Percentiles rank a stretch among this genome's conserved stretches.
phyloP scores from a whole-genome alignment of 2,888 invertebrate genomes.

The Ypsolopha scabrella region DNA sequence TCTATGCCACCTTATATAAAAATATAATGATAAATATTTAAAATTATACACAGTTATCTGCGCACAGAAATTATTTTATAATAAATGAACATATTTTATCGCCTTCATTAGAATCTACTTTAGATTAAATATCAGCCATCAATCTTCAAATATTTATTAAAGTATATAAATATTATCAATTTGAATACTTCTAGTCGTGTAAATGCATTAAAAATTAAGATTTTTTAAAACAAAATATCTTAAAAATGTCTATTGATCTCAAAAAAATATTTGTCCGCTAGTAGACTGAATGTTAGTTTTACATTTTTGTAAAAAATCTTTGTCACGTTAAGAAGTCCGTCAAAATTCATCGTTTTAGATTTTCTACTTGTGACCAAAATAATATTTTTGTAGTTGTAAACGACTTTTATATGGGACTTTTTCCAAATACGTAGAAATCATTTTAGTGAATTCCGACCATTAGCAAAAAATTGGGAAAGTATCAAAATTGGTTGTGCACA shows the following conservation, averaged over 20 bases:
- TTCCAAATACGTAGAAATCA: conserved; percentile 3
- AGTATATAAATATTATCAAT: neutral
- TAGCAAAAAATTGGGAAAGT: conserved; percentile 6
- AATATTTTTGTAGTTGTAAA: conserved; percentile 40
- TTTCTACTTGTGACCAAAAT: conserved; percentile 21
- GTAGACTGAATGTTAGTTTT: neutral
- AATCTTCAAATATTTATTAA: neutral
- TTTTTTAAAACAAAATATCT: neutral
- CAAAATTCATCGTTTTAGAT: neutral
- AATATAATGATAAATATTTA: conserved; percentile 10
- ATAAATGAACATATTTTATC: neutral
- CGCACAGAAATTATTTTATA: conserved; percentile 11
- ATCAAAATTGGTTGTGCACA: conserved; percentile 24
- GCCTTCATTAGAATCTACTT: conserved; percentile 1
- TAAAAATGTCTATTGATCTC: neutral
- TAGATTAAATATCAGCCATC: neutral
- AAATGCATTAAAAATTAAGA: neutral
- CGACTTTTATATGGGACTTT: conserved; percentile 15
- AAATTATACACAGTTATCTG: conserved; percentile 14
- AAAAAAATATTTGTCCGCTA: neutral
- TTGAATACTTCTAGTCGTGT: neutral
- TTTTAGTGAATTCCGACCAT: conserved; percentile 22
- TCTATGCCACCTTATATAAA: conserved; percentile 3
- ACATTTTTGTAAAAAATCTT: neutral
- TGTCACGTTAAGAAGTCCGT: neutral